Evolutionary conservation across 1,140 invertebrate species (phyloP).

Genomic region (Trissolcus basalis): DNA sequence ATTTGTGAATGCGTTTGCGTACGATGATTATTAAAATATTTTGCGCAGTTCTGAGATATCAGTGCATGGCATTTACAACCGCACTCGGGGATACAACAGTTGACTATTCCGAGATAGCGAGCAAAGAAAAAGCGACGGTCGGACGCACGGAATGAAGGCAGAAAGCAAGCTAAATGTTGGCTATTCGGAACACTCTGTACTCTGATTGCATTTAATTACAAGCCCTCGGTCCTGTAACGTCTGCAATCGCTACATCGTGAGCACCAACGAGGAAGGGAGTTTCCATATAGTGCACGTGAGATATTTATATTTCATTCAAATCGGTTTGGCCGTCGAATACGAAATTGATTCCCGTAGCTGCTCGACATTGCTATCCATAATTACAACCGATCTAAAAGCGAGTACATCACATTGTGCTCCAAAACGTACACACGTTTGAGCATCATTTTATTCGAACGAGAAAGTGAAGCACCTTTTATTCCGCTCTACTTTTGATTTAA

Average conservation of each 20-base stretch:
- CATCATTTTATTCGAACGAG: slow-evolving; percentile 39
- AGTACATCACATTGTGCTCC: slow-evolving; percentile 37
- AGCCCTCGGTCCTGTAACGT: slow-evolving; percentile 60
- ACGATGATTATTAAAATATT: too few species aligned
- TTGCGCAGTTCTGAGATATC: slow-evolving; percentile 8
- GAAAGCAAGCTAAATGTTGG: slow-evolving; percentile 68
- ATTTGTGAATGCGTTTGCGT: too few species aligned
- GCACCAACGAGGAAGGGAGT: slow-evolving; percentile 57
- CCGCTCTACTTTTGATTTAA: slow-evolving; percentile 38
- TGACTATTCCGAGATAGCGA: slow-evolving; percentile 41
- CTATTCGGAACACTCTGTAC: slow-evolving; percentile 71
- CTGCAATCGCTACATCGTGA: slow-evolving; percentile 70
- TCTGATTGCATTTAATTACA: slow-evolving; percentile 75
- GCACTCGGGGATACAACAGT: slow-evolving; percentile 37
- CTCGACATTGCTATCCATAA: slow-evolving; percentile 43
- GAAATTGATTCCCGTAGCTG: slow-evolving; percentile 38
- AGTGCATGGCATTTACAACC: slow-evolving; percentile 23
- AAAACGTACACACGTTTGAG: slow-evolving; percentile 36
- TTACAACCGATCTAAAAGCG: slow-evolving; percentile 34
- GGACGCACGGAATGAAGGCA: slow-evolving; percentile 37
- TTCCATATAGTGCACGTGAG: slow-evolving; percentile 19
- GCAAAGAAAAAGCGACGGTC: slow-evolving; percentile 42
- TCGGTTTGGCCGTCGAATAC: slow-evolving; percentile 27
- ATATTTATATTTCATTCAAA: slow-evolving; percentile 15
- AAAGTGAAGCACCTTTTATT: slow-evolving; percentile 43